Percentiles rank a stretch among this genome's conserved stretches.
These are phyloP conservation scores for Alloplasta piceator DNA, from an alignment of 2,888 invertebrate species.

Conservation along the genomic window DNA sequence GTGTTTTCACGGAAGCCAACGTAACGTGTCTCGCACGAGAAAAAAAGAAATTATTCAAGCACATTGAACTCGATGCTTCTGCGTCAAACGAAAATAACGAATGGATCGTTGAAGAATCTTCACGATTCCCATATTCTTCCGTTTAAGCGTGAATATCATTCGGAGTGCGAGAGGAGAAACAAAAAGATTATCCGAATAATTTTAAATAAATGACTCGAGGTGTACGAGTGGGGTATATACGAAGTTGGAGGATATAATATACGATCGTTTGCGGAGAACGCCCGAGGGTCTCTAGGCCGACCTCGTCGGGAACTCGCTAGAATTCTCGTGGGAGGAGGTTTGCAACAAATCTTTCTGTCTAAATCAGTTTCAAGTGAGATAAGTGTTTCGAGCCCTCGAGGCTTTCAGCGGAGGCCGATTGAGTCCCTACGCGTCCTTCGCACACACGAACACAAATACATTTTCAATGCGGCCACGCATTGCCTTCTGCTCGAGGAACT, in stretches of 20 bases:
- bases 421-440: constrained; percentile 63
- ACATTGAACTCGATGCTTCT: no score
- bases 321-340: constrained; percentile 63
- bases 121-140: constrained; percentile 32
- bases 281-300: constrained; percentile 49
- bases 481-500: constrained; percentile 20
- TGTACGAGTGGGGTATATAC: constrained; percentile 20
- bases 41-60: no score
- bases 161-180: neutral
- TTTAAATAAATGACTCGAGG: neutral
- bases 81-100: neutral
- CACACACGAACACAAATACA: constrained; percentile 12
- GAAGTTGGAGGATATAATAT: constrained; percentile 26
- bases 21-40: constrained; percentile 41
- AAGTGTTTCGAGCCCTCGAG: constrained; percentile 73
- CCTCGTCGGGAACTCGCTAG: constrained; percentile 29
- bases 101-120: neutral
- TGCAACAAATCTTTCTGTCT: constrained; percentile 82
- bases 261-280: constrained; percentile 44
- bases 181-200: neutral
- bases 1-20: constrained; percentile 79
- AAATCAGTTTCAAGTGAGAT: constrained; percentile 81
- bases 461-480: constrained; percentile 2
- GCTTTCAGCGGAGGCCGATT: constrained; percentile 62
- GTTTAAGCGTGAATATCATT: neutral